phyloP scores from a whole-genome alignment of 2,888 invertebrate species.

The Drosophila ustulata region DNA sequence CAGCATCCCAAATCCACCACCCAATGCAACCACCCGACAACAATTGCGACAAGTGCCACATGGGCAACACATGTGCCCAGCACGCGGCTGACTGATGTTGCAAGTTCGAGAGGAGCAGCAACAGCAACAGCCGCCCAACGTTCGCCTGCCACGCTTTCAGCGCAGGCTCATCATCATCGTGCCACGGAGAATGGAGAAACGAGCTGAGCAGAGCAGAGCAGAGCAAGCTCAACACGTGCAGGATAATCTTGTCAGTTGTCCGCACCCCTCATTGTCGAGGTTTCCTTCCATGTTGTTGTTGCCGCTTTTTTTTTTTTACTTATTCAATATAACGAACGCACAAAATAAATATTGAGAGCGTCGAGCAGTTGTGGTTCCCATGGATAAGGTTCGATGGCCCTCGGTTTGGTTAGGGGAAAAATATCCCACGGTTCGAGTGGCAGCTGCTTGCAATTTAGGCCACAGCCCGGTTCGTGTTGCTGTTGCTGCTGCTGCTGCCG shows the following conservation, averaged over 20 bases:
- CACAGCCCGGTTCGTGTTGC: slow-evolving; percentile 70
- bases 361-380: slow-evolving; percentile 84
- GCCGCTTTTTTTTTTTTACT: slow-evolving; percentile 35
- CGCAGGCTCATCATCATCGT: slow-evolving; percentile 44
- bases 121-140: slow-evolving; percentile 58
- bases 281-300: slow-evolving; percentile 44
- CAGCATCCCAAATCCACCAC: slow-evolving; percentile 29
- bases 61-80: slow-evolving; percentile 72
- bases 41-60: slow-evolving; percentile 68
- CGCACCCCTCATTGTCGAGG: slow-evolving; percentile 56
- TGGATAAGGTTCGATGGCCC: slow-evolving; percentile 78
- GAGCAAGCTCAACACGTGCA: slow-evolving; percentile 79
- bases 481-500: slow-evolving; percentile 28
- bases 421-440: slow-evolving; percentile 84
- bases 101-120: slow-evolving; percentile 42
- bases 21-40: slow-evolving; percentile 46
- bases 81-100: slow-evolving; percentile 59
- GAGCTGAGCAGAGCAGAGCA: neutral
- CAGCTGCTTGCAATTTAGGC: slow-evolving; percentile 84
- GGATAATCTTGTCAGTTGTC: slow-evolving; percentile 69
- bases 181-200: neutral
- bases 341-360: slow-evolving; percentile 82
- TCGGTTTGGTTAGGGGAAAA: slow-evolving; percentile 75
- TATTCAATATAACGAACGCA: slow-evolving; percentile 74
- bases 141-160: slow-evolving; percentile 74